Evolutionary conservation across 1,140 invertebrate species (phyloP), one percentile per base, ranked within the genome.

Genomic region (Pseudomyrmex sp.): DNA sequence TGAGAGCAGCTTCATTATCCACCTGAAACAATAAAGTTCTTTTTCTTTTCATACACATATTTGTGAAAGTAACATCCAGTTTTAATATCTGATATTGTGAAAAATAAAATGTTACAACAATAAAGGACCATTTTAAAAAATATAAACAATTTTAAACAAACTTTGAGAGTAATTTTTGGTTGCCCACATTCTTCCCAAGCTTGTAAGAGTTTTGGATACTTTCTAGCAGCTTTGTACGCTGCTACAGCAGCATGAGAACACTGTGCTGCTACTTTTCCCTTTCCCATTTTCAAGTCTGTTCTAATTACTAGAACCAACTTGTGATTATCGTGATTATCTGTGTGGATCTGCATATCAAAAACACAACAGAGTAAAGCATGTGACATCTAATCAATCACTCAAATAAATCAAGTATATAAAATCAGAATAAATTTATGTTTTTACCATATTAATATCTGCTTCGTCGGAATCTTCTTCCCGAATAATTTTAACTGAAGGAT

Each of bases 231-330:
- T 86, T 96, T 96, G 90, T 97, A 98, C 2, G 97, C 97, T 62
- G 96, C 96, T 26, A 97, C 96, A 8, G 98, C 97, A 68, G 98
- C 98, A 95, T 99, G 98, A 59, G 97, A 96, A 95, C 98, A 99
- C 93, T 99, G 98, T 3, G 98, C 97, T 48, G 97, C 98, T 62
- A 98, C 96, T 95, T 99, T 99, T 15, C 98, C 98, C 95, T 98
- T 99, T 20, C 97, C 96, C 98, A 99, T 99, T 93, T 97, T 97
- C 0, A 99, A 94, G 92, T 99, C 98, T 91, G 96, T 98, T 91
- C 98, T 95, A 2, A 99, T 97, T 26, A 98, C 97, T 63, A 99
- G 92, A 1, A 98, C 97, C 93, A 99, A 94, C 95, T 98, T 98
- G 82, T 96, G 96, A 90, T 97, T 46, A 46, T 92, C 93, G 69